phyloP scores from a whole-genome alignment of 2,797 vertebrate genomes.

The Pseudochaenichthys georgianus region DNA sequence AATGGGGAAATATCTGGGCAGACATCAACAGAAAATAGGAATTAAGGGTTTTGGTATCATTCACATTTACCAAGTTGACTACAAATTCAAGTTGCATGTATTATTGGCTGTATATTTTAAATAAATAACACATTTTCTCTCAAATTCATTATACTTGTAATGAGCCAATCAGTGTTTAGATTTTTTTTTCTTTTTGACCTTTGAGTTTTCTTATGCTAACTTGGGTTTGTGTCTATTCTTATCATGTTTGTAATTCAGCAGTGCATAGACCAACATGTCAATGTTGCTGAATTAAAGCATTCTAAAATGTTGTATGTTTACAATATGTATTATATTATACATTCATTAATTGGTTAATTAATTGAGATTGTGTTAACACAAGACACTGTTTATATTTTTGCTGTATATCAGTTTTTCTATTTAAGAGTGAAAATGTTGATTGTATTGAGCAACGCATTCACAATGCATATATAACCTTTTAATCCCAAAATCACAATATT shows the following conservation, averaged over 20 bases:
- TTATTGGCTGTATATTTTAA: background rate
- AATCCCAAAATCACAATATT: background rate
- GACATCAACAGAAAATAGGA: background rate
- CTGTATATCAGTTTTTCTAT: background rate
- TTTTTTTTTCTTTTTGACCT: too few relatives aligned
- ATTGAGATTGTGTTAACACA: too few relatives aligned
- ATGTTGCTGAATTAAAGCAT: too few relatives aligned
- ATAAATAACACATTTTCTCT: background rate
- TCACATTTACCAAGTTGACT: background rate
- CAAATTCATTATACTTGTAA: background rate
- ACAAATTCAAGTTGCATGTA: background rate
- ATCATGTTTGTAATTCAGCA: background rate
- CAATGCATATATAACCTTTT: background rate
- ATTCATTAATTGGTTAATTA: too few relatives aligned
- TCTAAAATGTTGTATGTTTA: too few relatives aligned
- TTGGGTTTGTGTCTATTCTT: background rate
- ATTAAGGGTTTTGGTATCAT: background rate
- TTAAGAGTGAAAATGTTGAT: background rate
- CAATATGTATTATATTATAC: too few relatives aligned
- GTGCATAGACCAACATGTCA: background rate
- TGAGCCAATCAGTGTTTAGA: background rate
- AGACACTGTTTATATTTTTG: too few relatives aligned
- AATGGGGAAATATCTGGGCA: background rate
- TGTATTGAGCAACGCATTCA: background rate
- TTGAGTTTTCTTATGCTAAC: too few relatives aligned